Evolutionary conservation across 1,140 invertebrate genomes (phyloP), one percentile per base, ranked within the genome.

Genomic region (Danaus melanippus): DNA sequence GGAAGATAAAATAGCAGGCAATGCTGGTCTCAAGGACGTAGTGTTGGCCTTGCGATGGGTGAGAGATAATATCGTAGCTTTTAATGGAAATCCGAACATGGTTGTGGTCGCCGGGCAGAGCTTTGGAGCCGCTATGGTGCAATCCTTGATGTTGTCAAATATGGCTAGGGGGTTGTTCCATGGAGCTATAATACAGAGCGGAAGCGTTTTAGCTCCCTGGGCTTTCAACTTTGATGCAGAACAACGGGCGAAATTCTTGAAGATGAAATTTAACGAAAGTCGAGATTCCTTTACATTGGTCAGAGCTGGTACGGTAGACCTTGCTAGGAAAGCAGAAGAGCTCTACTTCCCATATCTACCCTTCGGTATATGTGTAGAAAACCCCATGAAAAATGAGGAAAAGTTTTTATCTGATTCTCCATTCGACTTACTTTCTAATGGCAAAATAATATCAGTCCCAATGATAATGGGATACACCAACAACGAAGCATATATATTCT

Each of bases 1-100:
- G 56, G 85, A 83, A 51, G 89, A 85, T 75, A 89, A 74, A 82
- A 90, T 89, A 7, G 90, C 92, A 1, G 93, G 93, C 2, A 94
- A 94, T 67, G 89, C 88, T 9, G 93, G 91, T 1, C 74, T 92
- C n/a, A 89, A 91, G 67, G 92, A 93, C 57, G 89, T 92, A 40
- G 76, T 92, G 9, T 67, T 90, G 70, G 93, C 91, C 0, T 62
- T 92, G 50, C 79, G 89, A 59, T 92, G 90, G 86, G 86, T 93
- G 0, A 87, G 91, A 69, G 88, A 90, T 46, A 93, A 94, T 62
- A 92, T 93, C 21, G 76, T 89, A 10, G 80, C 88, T 46, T 94
- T 94, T 67, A 90, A 91, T 10, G 93, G 93, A 0, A 90, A 92
- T 74, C 77, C 90, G 0, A 62, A 87, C 41, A 88, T 88, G 40